Conservation (phyloP, 2,113 vertebrate genomes). For the Nothobranchius furzeri region DNA sequence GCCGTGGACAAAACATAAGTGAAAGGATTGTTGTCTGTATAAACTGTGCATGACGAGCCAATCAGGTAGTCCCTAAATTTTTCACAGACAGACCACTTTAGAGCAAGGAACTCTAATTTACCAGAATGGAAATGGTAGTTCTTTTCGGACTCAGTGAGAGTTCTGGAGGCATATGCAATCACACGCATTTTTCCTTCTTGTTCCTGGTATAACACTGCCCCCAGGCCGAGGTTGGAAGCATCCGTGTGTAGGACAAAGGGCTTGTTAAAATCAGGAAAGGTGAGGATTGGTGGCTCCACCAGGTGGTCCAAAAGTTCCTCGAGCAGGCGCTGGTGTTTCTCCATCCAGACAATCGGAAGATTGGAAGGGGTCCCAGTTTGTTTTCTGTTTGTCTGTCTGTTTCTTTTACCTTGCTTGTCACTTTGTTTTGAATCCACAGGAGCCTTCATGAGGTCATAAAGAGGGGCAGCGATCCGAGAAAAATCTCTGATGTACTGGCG, state of each 20-base stretch:
- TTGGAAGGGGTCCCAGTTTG: neutral
- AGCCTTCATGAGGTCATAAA: neutral
- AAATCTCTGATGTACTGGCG: neutral
- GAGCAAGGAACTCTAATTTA: neutral
- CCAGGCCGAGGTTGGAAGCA: neutral
- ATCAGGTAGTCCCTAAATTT: slow-evolving; percentile 1
- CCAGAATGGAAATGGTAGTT: neutral
- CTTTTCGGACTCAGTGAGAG: neutral
- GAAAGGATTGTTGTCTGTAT: neutral
- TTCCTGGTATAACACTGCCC: neutral
- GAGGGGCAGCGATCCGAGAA: neutral
- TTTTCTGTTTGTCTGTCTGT: neutral
- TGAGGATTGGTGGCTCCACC: slow-evolving; percentile 1
- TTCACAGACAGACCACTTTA: neutral
- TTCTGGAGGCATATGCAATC: neutral
- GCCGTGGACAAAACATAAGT: neutral
- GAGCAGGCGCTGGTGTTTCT: neutral
- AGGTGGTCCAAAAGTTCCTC: neutral
- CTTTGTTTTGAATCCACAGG: neutral
- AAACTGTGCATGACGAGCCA: neutral
- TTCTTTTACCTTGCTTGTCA: neutral
- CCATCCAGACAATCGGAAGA: neutral
- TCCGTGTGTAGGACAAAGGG: neutral
- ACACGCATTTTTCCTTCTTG: slow-evolving; percentile 2
- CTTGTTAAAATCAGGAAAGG: neutral